Base-by-base conservation (phyloP, 2,888 invertebrate species). In the Hemistola chrysoprasaria region DNA sequence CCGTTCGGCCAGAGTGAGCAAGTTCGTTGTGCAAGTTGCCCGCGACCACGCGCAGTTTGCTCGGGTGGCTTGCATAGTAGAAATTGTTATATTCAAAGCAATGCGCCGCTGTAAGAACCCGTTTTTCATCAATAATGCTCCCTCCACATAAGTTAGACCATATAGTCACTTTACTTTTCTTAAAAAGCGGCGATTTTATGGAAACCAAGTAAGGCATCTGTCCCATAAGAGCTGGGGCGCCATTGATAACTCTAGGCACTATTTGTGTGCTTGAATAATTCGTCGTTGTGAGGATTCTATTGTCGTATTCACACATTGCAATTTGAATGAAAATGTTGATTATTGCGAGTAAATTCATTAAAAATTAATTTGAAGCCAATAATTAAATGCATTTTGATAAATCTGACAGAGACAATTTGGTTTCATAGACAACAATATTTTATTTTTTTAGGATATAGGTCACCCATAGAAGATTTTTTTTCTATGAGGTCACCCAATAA, bases 121-220 rank as follows among this genome's bases (percentile, higher is more conserved):
- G 67, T 0, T 2, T 2, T 0, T 30, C n/a, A 2, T 57, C 35
- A 6, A 85, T 76, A 1, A 84, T 85, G 36, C 69, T 77, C 0
- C 77, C 83, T 0, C 84, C 82, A 8, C 84, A 85, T 0, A 82
- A 22, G 27, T 74, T 78, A 0, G 33, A 52, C 82, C 82, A 84
- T 0, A 69, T 9, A 0, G 27, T 9, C 1, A 46, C 44, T 1
- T 47, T 40, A 0, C 62, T 20, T 24, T 11, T 58, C 0, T 40
- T 40, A 0, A 5, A 22, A 22, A 1, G 25, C 1, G 65, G 56
- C 26, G 72, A 70, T 35, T 82, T 83, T 2, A 84, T 53, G 0
- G 84, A 83, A 0, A 81, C 77, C 1, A 84, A 33, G 36, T 73
- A 83, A 0, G 83, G 79, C 1, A 81, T 56, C 22, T 74, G 56